Evolutionary conservation across 2,888 invertebrate genomes (phyloP).

Genomic region (Digitonthophagus gazella): DNA sequence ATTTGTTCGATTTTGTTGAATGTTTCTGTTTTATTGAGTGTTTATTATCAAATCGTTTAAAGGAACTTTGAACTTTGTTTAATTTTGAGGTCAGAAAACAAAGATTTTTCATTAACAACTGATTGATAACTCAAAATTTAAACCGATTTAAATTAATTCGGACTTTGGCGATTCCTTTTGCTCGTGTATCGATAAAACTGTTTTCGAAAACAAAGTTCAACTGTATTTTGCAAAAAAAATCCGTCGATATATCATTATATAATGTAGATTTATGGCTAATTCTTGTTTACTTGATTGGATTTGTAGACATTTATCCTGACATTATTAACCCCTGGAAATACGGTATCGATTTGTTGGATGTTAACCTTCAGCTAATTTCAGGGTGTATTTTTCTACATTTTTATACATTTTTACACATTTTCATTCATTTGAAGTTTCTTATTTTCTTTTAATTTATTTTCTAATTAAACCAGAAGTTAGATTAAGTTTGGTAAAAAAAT

Average conservation of each 20-base stretch:
- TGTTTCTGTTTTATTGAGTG: background rate
- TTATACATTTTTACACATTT: too few species aligned
- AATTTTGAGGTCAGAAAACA: background rate
- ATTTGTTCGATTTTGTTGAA: background rate
- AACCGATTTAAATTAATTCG: background rate
- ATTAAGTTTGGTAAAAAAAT: too few species aligned
- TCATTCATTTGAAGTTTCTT: too few species aligned
- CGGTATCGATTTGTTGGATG: background rate
- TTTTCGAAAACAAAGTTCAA: slow-evolving; percentile 14
- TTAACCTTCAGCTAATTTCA: too few species aligned
- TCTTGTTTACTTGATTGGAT: too few species aligned
- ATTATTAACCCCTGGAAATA: background rate
- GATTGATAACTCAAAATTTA: too few species aligned
- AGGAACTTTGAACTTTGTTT: slow-evolving; percentile 7
- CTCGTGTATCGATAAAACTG: background rate
- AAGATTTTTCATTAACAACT: background rate
- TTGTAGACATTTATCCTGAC: background rate
- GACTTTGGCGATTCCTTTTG: slow-evolving; percentile 2
- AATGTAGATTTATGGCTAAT: too few species aligned
- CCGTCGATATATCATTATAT: background rate
- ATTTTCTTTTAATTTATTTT: too few species aligned
- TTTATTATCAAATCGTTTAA: background rate
- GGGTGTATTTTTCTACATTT: too few species aligned
- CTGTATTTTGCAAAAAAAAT: background rate
- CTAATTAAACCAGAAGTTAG: too few species aligned